Percentiles rank a stretch among this genome's conserved stretches.
phyloP scores from a whole-genome alignment of 1,140 invertebrate species.

The Venturia canescens region DNA sequence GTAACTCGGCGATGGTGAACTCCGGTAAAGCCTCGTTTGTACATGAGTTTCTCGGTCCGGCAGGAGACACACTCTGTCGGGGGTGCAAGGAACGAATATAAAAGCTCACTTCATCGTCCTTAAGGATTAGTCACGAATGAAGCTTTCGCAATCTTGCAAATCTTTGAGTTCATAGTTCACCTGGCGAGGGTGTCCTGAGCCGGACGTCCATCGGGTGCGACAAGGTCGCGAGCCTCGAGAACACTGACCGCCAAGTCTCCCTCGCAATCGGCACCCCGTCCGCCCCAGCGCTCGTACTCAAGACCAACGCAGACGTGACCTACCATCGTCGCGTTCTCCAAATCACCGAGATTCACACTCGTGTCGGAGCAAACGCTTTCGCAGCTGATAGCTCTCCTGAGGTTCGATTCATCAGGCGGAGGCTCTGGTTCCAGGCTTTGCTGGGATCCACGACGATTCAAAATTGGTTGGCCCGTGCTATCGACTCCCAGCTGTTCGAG shows the following conservation, averaged over 20 bases:
- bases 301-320: constrained; percentile 87
- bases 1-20: constrained; percentile 83
- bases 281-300: constrained; percentile 84
- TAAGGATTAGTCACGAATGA: too few relatives aligned
- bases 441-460: constrained; percentile 63
- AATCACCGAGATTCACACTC: constrained; percentile 83
- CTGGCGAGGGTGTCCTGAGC: constrained; percentile 85
- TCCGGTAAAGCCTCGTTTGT: constrained; percentile 85
- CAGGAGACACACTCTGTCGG: constrained; percentile 82
- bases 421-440: constrained; percentile 67
- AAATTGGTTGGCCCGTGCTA: constrained; percentile 43
- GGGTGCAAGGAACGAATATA: constrained; percentile 36
- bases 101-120: constrained; percentile 11
- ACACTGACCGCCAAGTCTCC: constrained; percentile 86
- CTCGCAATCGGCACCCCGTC: constrained; percentile 78
- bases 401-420: constrained; percentile 66
- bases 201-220: constrained; percentile 80
- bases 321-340: constrained; percentile 83
- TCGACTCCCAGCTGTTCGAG: not conserved
- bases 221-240: constrained; percentile 85
- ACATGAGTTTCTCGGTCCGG: constrained; percentile 84
- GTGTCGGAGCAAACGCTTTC: constrained; percentile 91
- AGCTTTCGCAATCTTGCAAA: not conserved
- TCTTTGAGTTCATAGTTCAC: constrained; percentile 45
- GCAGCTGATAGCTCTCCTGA: constrained; percentile 86